A percentile compares a stretch with the other conserved stretches of the same genome.
Evolutionary conservation across 2,797 vertebrate genomes (phyloP).

Genomic region (Heliangelus exortis): DNA sequence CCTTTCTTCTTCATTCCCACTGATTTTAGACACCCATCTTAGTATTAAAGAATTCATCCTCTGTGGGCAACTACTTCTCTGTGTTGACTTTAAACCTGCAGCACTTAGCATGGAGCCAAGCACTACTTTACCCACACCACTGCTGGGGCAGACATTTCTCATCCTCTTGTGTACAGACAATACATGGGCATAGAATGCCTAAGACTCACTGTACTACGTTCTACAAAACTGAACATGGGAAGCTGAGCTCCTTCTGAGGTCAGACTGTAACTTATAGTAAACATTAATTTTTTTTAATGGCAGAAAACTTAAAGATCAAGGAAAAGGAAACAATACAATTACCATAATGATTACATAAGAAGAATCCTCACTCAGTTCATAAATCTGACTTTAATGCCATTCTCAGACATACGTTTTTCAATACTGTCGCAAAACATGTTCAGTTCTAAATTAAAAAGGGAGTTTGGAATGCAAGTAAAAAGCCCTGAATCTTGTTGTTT

Average conservation of each 20-base stretch:
- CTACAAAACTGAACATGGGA: neutral
- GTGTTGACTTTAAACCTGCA: neutral
- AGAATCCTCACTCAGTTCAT: neutral
- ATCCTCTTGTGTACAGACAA: neutral
- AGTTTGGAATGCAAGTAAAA: slow-evolving; percentile 55
- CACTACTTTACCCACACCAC: neutral
- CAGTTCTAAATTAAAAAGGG: slow-evolving; percentile 24
- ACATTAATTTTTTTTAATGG: neutral
- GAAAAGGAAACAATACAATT: slow-evolving; percentile 24
- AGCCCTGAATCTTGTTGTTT: slow-evolving; percentile 49
- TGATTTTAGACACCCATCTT: neutral
- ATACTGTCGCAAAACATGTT: slow-evolving; percentile 51
- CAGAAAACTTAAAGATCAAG: neutral
- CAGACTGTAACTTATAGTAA: neutral
- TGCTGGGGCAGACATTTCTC: neutral
- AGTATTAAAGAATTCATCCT: neutral
- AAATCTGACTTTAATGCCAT: slow-evolving; percentile 14
- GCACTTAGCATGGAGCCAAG: neutral
- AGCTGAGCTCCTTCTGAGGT: neutral
- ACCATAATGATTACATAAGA: neutral
- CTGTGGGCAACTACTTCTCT: neutral
- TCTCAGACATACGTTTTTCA: slow-evolving; percentile 20
- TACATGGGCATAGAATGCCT: neutral
- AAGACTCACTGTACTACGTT: neutral
- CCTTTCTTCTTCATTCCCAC: neutral